Conservation (phyloP, 64 coral and sea anemone species). For the Pocillopora verrucosa region DNA sequence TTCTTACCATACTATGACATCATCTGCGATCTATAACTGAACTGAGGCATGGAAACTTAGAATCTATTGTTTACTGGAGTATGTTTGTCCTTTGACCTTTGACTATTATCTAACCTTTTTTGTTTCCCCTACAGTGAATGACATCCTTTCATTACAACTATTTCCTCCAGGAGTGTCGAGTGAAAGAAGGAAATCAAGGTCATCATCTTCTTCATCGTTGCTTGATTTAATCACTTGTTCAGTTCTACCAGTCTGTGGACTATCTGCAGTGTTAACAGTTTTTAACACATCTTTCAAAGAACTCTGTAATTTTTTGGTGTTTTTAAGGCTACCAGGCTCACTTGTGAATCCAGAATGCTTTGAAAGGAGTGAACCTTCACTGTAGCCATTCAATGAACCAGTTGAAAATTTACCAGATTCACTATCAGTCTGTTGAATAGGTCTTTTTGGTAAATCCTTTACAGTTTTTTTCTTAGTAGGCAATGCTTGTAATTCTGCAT, state of each 20-base stretch:
- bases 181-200: conserved; percentile 71
- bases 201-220: conserved; percentile 35
- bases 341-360: not conserved
- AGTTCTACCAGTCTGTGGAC: not conserved
- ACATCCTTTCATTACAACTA: not conserved
- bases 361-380: not conserved
- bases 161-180: conserved; percentile 25
- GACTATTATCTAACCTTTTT: not conserved
- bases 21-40: no score
- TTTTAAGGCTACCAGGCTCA: not conserved
- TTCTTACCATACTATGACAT: no score
- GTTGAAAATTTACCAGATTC: not conserved
- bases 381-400: not conserved
- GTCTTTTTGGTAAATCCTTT: not conserved
- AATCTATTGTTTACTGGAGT: not conserved
- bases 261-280: not conserved
- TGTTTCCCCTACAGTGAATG: not conserved
- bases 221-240: not conserved
- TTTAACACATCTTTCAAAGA: conserved; percentile 19
- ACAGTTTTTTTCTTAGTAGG: not conserved
- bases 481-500: not conserved
- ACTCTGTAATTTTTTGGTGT: conserved; percentile 5
- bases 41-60: not conserved
- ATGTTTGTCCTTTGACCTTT: not conserved
- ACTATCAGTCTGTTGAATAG: not conserved